Evolutionary conservation across 2,797 vertebrate genomes (phyloP).

Genomic region (Pyrocephalus nanus): DNA sequence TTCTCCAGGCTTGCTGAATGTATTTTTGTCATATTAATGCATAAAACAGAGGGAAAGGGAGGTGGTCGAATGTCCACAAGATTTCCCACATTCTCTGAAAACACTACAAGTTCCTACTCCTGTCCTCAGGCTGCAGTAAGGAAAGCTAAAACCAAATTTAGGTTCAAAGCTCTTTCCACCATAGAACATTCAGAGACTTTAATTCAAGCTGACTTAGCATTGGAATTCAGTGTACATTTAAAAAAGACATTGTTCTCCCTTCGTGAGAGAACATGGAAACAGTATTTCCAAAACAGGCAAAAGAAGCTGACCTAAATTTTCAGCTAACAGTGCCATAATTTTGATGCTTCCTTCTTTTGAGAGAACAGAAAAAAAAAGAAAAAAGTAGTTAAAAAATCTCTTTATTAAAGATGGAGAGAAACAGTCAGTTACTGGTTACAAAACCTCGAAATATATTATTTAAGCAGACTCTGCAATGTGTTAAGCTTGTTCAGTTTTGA

Average conservation of each 20-base stretch:
- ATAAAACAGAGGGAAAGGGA: not conserved
- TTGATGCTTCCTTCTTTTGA: not conserved
- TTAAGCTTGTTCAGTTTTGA: not conserved
- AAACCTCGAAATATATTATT: not conserved
- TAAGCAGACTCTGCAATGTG: not conserved
- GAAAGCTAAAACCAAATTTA: not conserved
- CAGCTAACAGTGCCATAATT: not conserved
- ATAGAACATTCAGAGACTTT: not conserved
- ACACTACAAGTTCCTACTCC: not conserved
- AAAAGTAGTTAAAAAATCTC: not conserved
- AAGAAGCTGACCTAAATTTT: not conserved
- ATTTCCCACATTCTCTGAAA: not conserved
- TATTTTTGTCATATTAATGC: not conserved
- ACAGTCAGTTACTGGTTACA: not conserved
- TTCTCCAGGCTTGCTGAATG: not conserved
- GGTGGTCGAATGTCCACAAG: not conserved
- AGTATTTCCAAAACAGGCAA: not conserved
- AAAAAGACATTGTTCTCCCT: not conserved
- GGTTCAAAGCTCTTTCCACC: not conserved
- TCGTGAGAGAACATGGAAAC: not conserved
- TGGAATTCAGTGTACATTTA: not conserved
- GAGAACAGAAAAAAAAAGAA: not conserved
- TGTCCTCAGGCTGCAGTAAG: not conserved
- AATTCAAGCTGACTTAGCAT: constrained; percentile 42
- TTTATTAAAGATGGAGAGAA: not conserved